Base-by-base conservation (phyloP, 2,797 vertebrate species). In the Aulostomus chinensis region DNA sequence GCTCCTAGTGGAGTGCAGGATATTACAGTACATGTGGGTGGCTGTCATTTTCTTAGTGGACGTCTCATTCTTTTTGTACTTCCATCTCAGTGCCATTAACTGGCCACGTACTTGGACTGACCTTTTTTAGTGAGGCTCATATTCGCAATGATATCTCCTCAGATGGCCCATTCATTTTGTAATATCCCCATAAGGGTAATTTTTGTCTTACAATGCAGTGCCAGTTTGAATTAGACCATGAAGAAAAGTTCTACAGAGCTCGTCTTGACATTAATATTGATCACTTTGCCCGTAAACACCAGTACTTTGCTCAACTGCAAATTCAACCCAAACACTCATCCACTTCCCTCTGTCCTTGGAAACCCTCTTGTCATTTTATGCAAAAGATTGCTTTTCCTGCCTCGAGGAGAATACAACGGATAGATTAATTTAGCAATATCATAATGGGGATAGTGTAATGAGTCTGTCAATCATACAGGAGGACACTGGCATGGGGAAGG, bases 361-460 rank as follows among this genome's bases (percentile, higher is more conserved):
- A 60, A 7, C 11, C 8, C 30, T 28, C 3, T 17, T 1, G 4
- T 74, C 54, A 71, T 82, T 84, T 82, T 58, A 82, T 86, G 73
- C 57, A 69, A 86, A 75, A 81, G 65, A 67, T 76, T 78, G 72
- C 61, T 74, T 83, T 84, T 86, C 73, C 59, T 51, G 59, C 61
- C 73, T 67, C 0, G 48, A 76, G 78, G 70, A 71, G 61, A 85
- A 76, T 73, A 78, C 77, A 84, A 70, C 76, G 76, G 79, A 81
- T 74, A 83, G 80, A 90, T 85, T 89, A 86, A 91, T 90, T 86
- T 83, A 81, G 69, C 78, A 88, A 84, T 91, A 85, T 76, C 55
- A 34, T 85, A 89, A 91, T 89, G 71, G 83, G 68, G 75, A 85
- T 81, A 73, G 69, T 61, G 76, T 88, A 89, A 91, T 89, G 85